A percentile compares a stretch with the other conserved stretches of the same genome.
These are phyloP conservation scores for Halocynthia roretzi DNA, from an alignment of 23 tunicate species.

Conservation along the genomic window DNA sequence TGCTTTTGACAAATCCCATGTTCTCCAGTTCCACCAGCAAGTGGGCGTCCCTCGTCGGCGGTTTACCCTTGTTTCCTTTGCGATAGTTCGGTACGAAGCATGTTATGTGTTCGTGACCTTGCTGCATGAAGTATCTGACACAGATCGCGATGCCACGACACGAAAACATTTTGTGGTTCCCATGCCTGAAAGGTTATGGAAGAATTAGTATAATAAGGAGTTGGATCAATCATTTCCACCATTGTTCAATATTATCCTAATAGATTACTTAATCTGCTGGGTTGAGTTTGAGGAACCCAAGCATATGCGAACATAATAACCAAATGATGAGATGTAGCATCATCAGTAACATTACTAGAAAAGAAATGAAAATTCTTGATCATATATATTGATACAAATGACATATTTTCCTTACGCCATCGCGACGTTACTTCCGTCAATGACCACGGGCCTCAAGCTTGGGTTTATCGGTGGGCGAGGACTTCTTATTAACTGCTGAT, in stretches of 20 bases:
- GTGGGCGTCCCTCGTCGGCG: slow-evolving; percentile 36
- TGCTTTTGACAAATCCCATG: slow-evolving; percentile 42
- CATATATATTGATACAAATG: neutral
- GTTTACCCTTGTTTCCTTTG: slow-evolving; percentile 37
- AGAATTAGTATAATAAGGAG: neutral
- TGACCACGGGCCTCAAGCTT: slow-evolving; percentile 62
- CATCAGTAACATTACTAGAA: neutral
- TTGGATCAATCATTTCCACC: neutral
- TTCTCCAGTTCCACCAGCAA: slow-evolving; percentile 43
- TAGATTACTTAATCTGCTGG: neutral
- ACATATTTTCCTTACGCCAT: slow-evolving; percentile 22
- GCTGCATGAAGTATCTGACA: slow-evolving; percentile 57
- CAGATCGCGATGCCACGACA: slow-evolving; percentile 87
- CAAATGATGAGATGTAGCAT: too few relatives aligned
- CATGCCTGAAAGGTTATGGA: slow-evolving; percentile 26
- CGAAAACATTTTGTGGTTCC: slow-evolving; percentile 35
- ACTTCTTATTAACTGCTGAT: slow-evolving; percentile 20
- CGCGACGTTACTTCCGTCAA: slow-evolving; percentile 87
- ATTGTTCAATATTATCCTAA: neutral
- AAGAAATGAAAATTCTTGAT: neutral
- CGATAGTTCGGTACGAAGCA: slow-evolving; percentile 83
- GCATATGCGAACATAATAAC: neutral
- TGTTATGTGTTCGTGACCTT: slow-evolving; percentile 57
- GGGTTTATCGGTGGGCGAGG: slow-evolving; percentile 16
- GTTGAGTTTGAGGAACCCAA: neutral